phyloP scores from a whole-genome alignment of 2,113 vertebrate species.

The Sinocyclocheilus maitianheensis region DNA sequence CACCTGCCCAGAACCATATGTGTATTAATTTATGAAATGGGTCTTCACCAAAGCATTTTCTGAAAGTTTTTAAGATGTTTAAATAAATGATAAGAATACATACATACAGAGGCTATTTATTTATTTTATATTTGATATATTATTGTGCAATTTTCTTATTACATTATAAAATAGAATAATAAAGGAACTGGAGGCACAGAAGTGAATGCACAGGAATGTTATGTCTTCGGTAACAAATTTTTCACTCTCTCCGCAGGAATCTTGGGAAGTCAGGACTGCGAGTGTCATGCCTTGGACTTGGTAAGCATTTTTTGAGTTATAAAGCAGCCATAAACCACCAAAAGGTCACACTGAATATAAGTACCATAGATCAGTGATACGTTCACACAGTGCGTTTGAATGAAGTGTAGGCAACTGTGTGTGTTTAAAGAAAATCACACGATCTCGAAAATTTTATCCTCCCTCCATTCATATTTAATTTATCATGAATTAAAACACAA shows the following conservation, averaged over 20 bases:
- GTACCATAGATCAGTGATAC: background rate
- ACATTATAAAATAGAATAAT: background rate
- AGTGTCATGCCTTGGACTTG: constrained; percentile 94
- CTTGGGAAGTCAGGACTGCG: constrained; percentile 95
- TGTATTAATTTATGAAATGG: background rate
- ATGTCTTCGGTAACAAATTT: background rate
- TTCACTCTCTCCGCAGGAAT: constrained; percentile 79
- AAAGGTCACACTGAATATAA: background rate
- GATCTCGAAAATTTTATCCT: constrained; percentile 45
- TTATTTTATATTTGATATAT: too few species aligned
- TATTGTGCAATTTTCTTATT: too few species aligned
- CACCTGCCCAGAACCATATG: background rate
- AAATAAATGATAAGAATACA: background rate
- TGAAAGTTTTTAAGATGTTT: background rate
- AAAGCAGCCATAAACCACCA: background rate
- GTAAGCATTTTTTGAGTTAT: constrained; percentile 77
- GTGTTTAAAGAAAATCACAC: constrained; percentile 2
- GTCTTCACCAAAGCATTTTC: background rate
- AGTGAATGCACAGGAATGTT: background rate
- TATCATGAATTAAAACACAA: constrained; percentile 56
- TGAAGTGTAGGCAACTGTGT: background rate
- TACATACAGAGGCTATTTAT: too few species aligned
- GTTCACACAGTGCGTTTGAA: background rate
- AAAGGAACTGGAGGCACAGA: background rate
- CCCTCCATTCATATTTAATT: constrained; percentile 67